Evolutionary conservation across 2,888 invertebrate genomes (phyloP).

Genomic region (Arge pagana): DNA sequence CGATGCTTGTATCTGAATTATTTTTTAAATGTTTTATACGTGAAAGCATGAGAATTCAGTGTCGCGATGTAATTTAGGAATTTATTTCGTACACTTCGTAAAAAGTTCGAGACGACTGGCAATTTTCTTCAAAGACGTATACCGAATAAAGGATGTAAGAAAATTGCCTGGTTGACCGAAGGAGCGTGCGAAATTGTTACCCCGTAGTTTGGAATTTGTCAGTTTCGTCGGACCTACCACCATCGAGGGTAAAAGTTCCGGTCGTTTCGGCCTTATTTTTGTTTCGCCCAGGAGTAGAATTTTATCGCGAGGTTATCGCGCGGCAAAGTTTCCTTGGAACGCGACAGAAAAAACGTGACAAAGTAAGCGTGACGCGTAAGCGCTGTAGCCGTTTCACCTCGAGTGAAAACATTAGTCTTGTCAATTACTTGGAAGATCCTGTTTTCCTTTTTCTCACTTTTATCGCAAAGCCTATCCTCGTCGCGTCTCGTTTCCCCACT

Average conservation of each 20-base stretch:
- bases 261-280: not conserved
- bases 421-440: slow-evolving; percentile 7
- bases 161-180: not conserved
- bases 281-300: not conserved
- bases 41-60: too few species aligned
- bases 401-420: slow-evolving; percentile 1
- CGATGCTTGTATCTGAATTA: too few species aligned
- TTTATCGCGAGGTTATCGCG: not conserved
- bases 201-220: slow-evolving; percentile 6
- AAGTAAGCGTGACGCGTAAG: slow-evolving; percentile 6
- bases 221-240: slow-evolving; percentile 11
- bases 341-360: not conserved
- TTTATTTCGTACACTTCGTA: too few species aligned
- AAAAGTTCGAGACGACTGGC: not conserved
- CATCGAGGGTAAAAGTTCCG: slow-evolving; percentile 3
- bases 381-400: slow-evolving; percentile 3
- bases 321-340: not conserved
- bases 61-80: too few species aligned
- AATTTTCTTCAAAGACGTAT: not conserved
- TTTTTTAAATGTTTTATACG: too few species aligned
- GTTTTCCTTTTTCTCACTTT: not conserved
- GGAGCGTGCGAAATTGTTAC: slow-evolving; percentile 1
- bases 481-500: too few species aligned
- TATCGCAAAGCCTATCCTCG: not conserved
- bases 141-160: not conserved